Percentiles rank a stretch among this genome's conserved stretches.
Evolutionary conservation across 1,140 invertebrate genomes (phyloP).

Genomic region (Venturia canescens): DNA sequence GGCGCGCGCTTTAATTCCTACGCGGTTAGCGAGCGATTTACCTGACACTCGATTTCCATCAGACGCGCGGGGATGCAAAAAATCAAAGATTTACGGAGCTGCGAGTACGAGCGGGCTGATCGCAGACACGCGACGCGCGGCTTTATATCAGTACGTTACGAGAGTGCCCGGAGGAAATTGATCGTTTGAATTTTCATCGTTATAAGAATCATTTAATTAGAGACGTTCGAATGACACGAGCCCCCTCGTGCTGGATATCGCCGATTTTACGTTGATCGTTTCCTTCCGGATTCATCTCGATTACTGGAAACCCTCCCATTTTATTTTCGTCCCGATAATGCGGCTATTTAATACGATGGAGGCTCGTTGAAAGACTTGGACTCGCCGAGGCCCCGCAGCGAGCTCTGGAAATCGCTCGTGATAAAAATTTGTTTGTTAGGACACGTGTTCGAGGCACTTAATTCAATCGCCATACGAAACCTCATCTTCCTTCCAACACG

Average conservation of each 20-base stretch:
- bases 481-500: conserved; percentile 13
- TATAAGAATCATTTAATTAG: no score
- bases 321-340: not conserved
- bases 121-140: not conserved
- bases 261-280: no score
- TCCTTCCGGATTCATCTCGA: no score
- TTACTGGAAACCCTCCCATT: no score
- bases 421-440: conserved; percentile 13
- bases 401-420: not conserved
- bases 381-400: not conserved
- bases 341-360: not conserved
- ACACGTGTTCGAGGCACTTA: conserved; percentile 14
- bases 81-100: conserved; percentile 24
- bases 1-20: conserved; percentile 27
- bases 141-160: not conserved
- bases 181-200: not conserved
- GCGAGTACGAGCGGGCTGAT: not conserved
- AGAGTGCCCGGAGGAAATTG: not conserved
- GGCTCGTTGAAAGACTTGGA: not conserved
- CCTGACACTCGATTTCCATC: conserved; percentile 21
- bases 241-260: no score
- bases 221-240: no score
- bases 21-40: conserved; percentile 20
- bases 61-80: not conserved
- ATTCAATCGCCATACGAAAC: conserved; percentile 18